Evolutionary conservation across 1,140 invertebrate species (phyloP).

Genomic region (Papilio glaucus): DNA sequence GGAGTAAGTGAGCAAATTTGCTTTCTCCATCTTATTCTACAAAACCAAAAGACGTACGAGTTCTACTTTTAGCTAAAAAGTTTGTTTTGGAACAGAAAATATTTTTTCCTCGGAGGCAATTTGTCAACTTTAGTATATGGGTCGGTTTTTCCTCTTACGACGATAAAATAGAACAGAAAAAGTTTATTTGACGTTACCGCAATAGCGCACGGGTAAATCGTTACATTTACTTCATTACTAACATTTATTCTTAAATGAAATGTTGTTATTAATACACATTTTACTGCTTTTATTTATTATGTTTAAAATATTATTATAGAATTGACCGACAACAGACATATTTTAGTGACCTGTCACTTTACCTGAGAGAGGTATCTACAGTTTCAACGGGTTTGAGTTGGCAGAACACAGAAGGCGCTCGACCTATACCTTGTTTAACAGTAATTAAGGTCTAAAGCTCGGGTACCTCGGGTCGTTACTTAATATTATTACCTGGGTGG

Average conservation of each 20-base stretch:
- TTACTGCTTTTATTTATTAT: background rate
- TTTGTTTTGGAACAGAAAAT: background rate
- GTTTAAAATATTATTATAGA: background rate
- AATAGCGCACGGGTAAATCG: background rate
- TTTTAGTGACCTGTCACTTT: too few relatives aligned
- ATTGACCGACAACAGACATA: too few relatives aligned
- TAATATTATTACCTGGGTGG: too few relatives aligned
- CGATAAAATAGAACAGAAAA: slow-evolving; percentile 1
- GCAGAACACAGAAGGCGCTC: too few relatives aligned
- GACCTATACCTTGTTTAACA: too few relatives aligned
- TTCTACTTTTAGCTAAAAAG: background rate
- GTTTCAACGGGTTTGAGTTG: too few relatives aligned
- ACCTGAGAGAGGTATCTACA: too few relatives aligned
- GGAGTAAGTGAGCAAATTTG: background rate
- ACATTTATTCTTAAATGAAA: background rate
- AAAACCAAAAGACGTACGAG: background rate
- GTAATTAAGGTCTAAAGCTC: too few relatives aligned
- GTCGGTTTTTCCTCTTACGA: slow-evolving; percentile 1
- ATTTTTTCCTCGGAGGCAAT: background rate
- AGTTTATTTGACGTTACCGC: slow-evolving; percentile 3
- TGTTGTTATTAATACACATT: background rate
- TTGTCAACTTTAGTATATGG: background rate
- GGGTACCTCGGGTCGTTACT: too few relatives aligned
- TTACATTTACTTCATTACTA: background rate
- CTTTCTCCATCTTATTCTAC: too few relatives aligned